These are phyloP conservation scores for Drosophila anomalata DNA, from an alignment of 2,888 invertebrate genomes.

Conservation along the genomic window DNA sequence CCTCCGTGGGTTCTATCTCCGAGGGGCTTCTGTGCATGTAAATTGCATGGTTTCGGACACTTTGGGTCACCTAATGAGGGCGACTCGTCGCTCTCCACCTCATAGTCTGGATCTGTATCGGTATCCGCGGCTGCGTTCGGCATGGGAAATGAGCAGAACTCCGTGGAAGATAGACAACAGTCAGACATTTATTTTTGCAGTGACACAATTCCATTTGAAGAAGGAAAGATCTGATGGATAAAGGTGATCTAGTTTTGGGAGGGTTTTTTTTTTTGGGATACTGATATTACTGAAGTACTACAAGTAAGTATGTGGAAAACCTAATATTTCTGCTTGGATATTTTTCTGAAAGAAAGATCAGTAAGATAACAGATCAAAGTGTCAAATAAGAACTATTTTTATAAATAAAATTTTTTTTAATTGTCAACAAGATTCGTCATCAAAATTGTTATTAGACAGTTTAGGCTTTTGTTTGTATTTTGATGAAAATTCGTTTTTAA, in stretches of 20 bases:
- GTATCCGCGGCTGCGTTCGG: constrained; percentile 16
- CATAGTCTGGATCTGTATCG: constrained; percentile 13
- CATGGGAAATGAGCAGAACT: constrained; percentile 38
- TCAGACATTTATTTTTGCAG: constrained; percentile 15
- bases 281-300: too few species aligned
- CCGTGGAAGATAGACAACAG: constrained; percentile 9
- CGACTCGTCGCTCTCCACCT: constrained; percentile 49
- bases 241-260: background rate
- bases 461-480: too few species aligned
- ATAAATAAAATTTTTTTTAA: too few species aligned
- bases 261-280: too few species aligned
- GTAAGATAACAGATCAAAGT: too few species aligned
- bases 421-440: too few species aligned
- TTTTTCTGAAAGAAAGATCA: too few species aligned
- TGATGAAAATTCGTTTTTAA: too few species aligned
- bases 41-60: constrained; percentile 77
- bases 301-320: too few species aligned
- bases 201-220: constrained; percentile 17
- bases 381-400: too few species aligned
- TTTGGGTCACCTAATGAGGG: constrained; percentile 75
- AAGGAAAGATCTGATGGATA: constrained; percentile 14
- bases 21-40: constrained; percentile 68
- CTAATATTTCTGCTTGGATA: too few species aligned
- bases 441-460: too few species aligned
- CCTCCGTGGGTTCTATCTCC: constrained; percentile 54